Evolutionary conservation across 1,140 invertebrate species (phyloP).

Genomic region (Theocolax elegans): DNA sequence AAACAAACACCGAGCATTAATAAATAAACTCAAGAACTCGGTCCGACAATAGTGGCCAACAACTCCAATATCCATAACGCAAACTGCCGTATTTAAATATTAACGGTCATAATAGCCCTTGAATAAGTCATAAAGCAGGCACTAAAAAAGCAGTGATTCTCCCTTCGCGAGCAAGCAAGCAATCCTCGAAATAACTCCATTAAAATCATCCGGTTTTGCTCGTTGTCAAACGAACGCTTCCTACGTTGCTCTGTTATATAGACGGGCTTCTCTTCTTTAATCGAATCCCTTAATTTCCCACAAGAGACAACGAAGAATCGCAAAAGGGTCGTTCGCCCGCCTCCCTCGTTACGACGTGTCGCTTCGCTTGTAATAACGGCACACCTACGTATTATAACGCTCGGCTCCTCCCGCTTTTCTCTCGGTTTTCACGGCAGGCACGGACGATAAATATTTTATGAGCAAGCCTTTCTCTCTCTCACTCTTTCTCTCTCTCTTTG

Average conservation of each 20-base stretch:
- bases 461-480: too few species aligned
- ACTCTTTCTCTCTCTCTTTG: too few species aligned
- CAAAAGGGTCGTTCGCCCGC: background rate
- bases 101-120: background rate
- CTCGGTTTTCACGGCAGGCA: too few species aligned
- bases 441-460: too few species aligned
- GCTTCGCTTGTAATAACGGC: background rate
- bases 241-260: too few species aligned
- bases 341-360: constrained; percentile 2
- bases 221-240: background rate
- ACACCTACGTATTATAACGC: too few species aligned
- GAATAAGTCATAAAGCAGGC: constrained; percentile 16
- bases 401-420: too few species aligned
- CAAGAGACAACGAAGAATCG: background rate
- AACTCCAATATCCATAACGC: background rate
- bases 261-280: too few species aligned
- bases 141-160: background rate
- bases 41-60: background rate
- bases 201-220: background rate
- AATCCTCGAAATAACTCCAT: constrained; percentile 3
- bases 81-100: constrained; percentile 3
- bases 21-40: too few species aligned
- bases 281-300: constrained; percentile 32
- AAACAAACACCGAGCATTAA: too few species aligned
- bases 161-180: background rate